Evolutionary conservation across 2,888 invertebrate species (phyloP), one percentile per base, ranked within the genome.

Genomic region (Proisotoma minuta): DNA sequence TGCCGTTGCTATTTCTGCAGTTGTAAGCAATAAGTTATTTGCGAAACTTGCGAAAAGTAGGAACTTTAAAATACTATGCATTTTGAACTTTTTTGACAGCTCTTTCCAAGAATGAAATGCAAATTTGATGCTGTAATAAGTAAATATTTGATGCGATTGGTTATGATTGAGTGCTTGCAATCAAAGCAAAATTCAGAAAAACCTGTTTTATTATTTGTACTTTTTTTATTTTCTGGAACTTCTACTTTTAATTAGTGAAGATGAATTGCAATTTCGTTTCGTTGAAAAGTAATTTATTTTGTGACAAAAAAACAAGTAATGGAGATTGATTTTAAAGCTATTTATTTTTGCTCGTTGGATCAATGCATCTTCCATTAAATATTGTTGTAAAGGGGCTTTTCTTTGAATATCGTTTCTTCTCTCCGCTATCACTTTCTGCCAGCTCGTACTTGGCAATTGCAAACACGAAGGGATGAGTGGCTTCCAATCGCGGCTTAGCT

Each of bases 1-100:
- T 8, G 61, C 43, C 18, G 66, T 61, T 10, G 63, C 60, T 2
- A 62, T 53, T 63, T 64, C 65, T 27, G 57, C 57, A 27, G 23
- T n/a, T n/a, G n/a, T n/a, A n/a, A n/a, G n/a, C n/a, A n/a, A n/a
- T n/a, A n/a, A n/a, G n/a, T n/a, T n/a, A n/a, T n/a, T n/a, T n/a
- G n/a, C n/a, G n/a, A n/a, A n/a, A n/a, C n/a, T n/a, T n/a, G n/a
- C n/a, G n/a, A n/a, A n/a, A n/a, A n/a, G n/a, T n/a, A n/a, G n/a
- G n/a, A n/a, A n/a, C n/a, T n/a, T n/a, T n/a, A n/a, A n/a, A n/a
- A n/a, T n/a, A n/a, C n/a, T n/a, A n/a, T n/a, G n/a, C n/a, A n/a
- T n/a, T n/a, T n/a, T n/a, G n/a, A n/a, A n/a, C n/a, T n/a, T n/a
- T n/a, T n/a, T n/a, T n/a, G n/a, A n/a, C n/a, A n/a, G n/a, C n/a